A percentile compares a stretch with the other conserved stretches of the same genome.
phyloP scores from a whole-genome alignment of 64 coral and sea anemone species.

The Acropora yongei region DNA sequence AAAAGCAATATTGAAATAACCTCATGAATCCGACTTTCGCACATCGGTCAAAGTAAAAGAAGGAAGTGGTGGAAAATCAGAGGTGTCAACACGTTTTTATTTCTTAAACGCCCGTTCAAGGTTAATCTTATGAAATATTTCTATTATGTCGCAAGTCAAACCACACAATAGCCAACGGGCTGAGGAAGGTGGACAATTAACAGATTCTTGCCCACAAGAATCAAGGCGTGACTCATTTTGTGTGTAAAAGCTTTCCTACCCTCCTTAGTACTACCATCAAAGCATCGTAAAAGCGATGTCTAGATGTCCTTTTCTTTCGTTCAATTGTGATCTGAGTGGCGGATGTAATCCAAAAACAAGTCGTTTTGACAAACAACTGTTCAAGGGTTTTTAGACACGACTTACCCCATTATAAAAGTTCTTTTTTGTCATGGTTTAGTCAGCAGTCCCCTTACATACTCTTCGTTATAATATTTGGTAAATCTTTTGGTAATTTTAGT shows the following conservation, averaged over 20 bases:
- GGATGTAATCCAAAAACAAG: too few species aligned
- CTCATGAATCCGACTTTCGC: not conserved
- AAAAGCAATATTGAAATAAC: too few species aligned
- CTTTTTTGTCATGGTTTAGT: too few species aligned
- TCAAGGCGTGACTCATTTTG: not conserved
- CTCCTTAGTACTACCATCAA: not conserved
- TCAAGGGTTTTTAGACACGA: too few species aligned
- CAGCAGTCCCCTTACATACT: too few species aligned
- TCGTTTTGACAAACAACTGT: too few species aligned
- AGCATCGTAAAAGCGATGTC: not conserved
- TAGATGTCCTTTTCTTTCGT: not conserved
- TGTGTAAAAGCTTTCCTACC: slow-evolving; percentile 18
- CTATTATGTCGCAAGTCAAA: not conserved
- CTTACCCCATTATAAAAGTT: too few species aligned
- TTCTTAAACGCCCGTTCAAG: not conserved
- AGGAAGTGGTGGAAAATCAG: slow-evolving; percentile 15
- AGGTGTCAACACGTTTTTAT: not conserved
- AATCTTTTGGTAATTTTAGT: not conserved
- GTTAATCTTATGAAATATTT: slow-evolving; percentile 12
- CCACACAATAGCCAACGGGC: not conserved
- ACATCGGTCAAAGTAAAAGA: not conserved
- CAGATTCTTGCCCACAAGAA: not conserved
- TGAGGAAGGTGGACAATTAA: not conserved
- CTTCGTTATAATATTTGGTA: too few species aligned
- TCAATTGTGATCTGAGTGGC: too few species aligned